Base-by-base conservation (phyloP, 2,113 vertebrate genomes). In the Podarcis muralis region DNA sequence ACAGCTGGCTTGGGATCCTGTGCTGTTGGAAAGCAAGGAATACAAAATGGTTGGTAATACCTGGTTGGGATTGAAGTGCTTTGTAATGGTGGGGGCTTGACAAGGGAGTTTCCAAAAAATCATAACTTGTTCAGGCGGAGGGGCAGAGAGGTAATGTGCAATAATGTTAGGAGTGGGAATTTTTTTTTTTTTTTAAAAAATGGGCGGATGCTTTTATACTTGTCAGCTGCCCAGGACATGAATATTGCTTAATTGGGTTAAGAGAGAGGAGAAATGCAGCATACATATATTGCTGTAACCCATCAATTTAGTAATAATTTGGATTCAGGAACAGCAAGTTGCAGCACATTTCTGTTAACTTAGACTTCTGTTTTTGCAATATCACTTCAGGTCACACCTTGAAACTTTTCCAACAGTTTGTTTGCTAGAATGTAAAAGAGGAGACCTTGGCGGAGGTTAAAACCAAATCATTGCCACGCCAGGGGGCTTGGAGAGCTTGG, bases 381-480 rank as follows among this genome's bases (percentile, higher is more conserved):
- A 16, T 68, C 35, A 59, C 62, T 32, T 22, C 59, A 0, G 81
- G 76, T 79, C 85, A 88, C 74, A 79, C 23, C 30, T 18, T 84
- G 86, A 37, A 80, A 68, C 82, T 87, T 91, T 86, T 92, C 89
- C 92, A 79, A 87, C 89, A 78, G 88, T 89, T 93, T 88, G 88
- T 84, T 84, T 77, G 59, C 89, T 30, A 53, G 83, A 84, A 91
- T 90, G 11, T 84, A 85, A 74, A 81, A 88, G 88, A 88, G 15
- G 91, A 93, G 89, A 89, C 91, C 85, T 93, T 86, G 80, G 85
- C 88, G 8, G 91, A 94, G 92, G 91, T 95, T 95, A 94, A 83
- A 92, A 85, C 89, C 92, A 77, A 94, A 90, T 59, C 76, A 79
- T 87, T 93, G 90, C 88, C 80, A 74, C 77, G 77, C 90, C 89